Evolutionary conservation across 1,140 invertebrate species (phyloP), one percentile per base, ranked within the genome.

Genomic region (Drosophila simulans): DNA sequence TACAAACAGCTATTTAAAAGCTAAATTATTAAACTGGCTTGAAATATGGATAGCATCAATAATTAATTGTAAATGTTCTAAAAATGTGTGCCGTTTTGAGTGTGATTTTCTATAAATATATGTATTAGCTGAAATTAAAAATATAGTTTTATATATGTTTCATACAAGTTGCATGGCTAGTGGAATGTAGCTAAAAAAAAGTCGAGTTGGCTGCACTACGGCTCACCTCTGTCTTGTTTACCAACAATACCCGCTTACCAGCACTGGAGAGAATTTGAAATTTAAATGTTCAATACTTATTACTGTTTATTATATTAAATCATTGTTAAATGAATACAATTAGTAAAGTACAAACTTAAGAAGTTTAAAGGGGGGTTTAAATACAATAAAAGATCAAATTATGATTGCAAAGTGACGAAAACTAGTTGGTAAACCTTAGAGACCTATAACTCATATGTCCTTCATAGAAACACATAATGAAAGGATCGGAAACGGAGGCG

Each of bases 381-480:
- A 52, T 53, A 71, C 54, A 69, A 71, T 17, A 71, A 31, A 53
- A 59, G 31, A 2, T 43, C 12, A 71, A 43, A 27, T 51, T 39
- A 72, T 13, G 15, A 4, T 31, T 37, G 60, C 48, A 42, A 65
- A 68, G 22, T 42, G 10, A 51, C n/a, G 64, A 17, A 68, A 68
- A 68, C 39, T 68, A 68, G 46, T 52, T 65, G 64, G 46, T 68
- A 68, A 66, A 8, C 37, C 64, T 68, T 68, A 68, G 7, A 68
- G 46, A 37, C 46, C 64, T 68, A 68, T 65, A 68, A 65, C 64
- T 62, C 59, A 37, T 66, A 68, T 68, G 64, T 68, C 64, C 64
- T 68, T 68, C 64, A 68, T 34, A 71, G 65, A 71, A 71, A 71
- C 65, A 71, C 68, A 71, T 69, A 64, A 53, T 53, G 54, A 17